Evolutionary conservation across 2,888 invertebrate genomes (phyloP).

Genomic region (Adela reaumurella): DNA sequence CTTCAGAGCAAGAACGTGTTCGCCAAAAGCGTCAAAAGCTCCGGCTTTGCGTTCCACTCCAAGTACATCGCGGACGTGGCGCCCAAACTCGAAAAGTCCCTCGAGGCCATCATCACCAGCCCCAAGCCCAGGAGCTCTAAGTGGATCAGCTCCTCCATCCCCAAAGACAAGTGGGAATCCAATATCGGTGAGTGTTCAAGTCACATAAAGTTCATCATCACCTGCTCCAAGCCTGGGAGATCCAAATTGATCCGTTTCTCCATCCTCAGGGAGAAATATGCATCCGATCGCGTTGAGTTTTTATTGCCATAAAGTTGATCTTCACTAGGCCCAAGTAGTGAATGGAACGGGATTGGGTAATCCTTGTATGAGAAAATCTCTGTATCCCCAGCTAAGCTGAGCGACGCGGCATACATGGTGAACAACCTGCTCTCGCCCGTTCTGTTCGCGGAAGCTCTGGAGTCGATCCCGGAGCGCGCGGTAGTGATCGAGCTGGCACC

Average conservation of each 20-base stretch:
- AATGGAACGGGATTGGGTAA: no score
- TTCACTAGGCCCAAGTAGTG: no score
- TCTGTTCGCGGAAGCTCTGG: constrained; percentile 84
- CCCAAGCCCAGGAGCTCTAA: constrained; percentile 74
- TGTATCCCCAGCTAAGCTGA: constrained; percentile 62
- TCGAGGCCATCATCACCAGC: constrained; percentile 76
- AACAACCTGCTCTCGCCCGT: constrained; percentile 94
- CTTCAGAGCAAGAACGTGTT: constrained; percentile 74
- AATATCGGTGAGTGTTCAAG: constrained; percentile 38
- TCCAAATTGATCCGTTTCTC: no score
- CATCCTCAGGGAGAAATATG: no score
- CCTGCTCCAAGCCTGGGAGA: no score
- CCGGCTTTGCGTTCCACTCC: constrained; percentile 93
- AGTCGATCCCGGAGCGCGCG: constrained; percentile 82
- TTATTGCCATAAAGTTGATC: no score
- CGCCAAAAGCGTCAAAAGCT: constrained; percentile 81
- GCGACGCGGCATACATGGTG: constrained; percentile 92
- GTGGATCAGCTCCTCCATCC: constrained; percentile 94
- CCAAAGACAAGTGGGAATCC: constrained; percentile 76
- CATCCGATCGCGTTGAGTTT: no score
- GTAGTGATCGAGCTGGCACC: constrained; percentile 92
- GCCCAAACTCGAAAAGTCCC: constrained; percentile 70
- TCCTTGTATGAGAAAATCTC: no score
- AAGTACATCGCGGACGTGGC: constrained; percentile 84
- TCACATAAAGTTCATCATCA: no score